Percentiles rank a stretch among this genome's conserved stretches.
phyloP scores from a whole-genome alignment of 2,888 invertebrate species.

The Phoenoteleia sp. region DNA sequence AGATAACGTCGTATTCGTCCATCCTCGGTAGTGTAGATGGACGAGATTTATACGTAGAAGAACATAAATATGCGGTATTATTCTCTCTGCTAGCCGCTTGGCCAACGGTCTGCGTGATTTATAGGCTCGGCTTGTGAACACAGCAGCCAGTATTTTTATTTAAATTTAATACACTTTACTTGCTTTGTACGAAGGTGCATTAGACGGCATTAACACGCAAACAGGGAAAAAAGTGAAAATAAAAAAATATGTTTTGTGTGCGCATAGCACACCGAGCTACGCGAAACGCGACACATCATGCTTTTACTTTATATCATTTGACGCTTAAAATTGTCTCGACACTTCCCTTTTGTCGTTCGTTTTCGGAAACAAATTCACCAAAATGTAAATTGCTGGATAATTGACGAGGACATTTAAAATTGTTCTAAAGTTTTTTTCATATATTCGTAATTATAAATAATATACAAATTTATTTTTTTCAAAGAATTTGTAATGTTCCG shows the following conservation, averaged over 20 bases:
- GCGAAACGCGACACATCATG: slow-evolving; percentile 33
- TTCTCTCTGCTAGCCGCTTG: slow-evolving; percentile 84
- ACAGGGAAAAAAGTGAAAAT: slow-evolving; percentile 39
- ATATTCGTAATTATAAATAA: too few species aligned
- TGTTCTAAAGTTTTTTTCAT: too few species aligned
- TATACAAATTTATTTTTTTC: too few species aligned
- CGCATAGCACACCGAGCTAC: slow-evolving; percentile 33
- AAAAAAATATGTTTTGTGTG: slow-evolving; percentile 53
- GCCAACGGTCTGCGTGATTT: slow-evolving; percentile 84
- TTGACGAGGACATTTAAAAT: too few species aligned
- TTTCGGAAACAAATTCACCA: not conserved
- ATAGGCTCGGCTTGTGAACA: slow-evolving; percentile 85
- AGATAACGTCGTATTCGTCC: slow-evolving; percentile 52
- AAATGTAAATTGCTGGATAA: too few species aligned
- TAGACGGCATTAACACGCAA: slow-evolving; percentile 77
- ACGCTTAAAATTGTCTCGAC: slow-evolving; percentile 53
- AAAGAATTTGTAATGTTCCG: too few species aligned
- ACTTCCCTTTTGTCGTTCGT: slow-evolving; percentile 25
- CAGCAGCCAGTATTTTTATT: slow-evolving; percentile 86
- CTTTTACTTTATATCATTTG: slow-evolving; percentile 48
- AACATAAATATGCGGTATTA: slow-evolving; percentile 86
- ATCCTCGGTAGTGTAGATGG: slow-evolving; percentile 61
- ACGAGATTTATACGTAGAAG: slow-evolving; percentile 77
- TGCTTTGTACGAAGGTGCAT: slow-evolving; percentile 80
- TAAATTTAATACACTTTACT: slow-evolving; percentile 86